Conservation (phyloP, 2,113 vertebrate genomes). For the Scolopax mira region DNA sequence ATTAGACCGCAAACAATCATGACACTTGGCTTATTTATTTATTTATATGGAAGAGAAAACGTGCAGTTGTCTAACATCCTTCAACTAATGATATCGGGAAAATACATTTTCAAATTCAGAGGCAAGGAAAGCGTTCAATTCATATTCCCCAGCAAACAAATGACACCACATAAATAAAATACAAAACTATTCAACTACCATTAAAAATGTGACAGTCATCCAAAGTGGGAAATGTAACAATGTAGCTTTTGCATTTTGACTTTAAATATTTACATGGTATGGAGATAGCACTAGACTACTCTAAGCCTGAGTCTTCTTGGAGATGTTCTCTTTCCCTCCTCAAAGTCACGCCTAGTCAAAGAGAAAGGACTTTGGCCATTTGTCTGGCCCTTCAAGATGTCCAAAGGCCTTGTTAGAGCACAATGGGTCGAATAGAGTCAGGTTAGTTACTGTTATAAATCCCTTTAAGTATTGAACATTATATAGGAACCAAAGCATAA, state of each 20-base stretch:
- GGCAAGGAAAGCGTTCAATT: not conserved
- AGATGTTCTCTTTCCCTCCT: not conserved
- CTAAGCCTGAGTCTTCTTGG: not conserved
- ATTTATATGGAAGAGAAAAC: slow-evolving; percentile 22
- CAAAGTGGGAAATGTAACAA: slow-evolving; percentile 27
- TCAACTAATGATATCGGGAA: slow-evolving; percentile 43
- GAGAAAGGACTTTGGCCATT: not conserved
- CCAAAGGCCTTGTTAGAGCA: not conserved
- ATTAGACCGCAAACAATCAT: slow-evolving; percentile 29
- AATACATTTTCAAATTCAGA: slow-evolving; percentile 37
- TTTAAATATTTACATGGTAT: slow-evolving; percentile 52
- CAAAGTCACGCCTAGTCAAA: not conserved
- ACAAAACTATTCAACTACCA: slow-evolving; percentile 62
- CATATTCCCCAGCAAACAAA: slow-evolving; percentile 49
- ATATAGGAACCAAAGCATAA: not conserved
- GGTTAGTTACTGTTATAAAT: not conserved
- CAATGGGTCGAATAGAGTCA: not conserved
- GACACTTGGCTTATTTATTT: slow-evolving; percentile 46
- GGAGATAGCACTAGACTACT: not conserved
- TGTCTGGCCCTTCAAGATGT: not conserved
- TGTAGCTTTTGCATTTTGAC: slow-evolving; percentile 1
- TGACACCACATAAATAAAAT: slow-evolving; percentile 68
- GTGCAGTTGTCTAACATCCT: not conserved
- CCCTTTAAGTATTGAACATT: not conserved
- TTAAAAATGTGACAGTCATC: slow-evolving; percentile 60